Evolutionary conservation across 2,797 vertebrate species (phyloP).

Genomic region (Podarcis siculus): DNA sequence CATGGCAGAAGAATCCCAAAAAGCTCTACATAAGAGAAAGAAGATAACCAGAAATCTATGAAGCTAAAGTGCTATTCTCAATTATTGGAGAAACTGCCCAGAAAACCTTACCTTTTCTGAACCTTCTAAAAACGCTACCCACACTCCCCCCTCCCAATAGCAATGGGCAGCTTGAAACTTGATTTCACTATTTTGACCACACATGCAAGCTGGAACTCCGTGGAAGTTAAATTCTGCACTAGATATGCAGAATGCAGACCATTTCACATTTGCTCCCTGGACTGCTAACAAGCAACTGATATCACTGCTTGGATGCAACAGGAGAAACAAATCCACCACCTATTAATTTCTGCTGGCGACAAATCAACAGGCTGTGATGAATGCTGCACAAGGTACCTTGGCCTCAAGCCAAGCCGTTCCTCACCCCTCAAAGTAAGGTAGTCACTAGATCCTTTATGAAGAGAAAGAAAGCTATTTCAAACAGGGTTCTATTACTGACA

Average conservation of each 20-base stretch:
- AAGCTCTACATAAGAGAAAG: no score
- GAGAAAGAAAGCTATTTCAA: background rate
- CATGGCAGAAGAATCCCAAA: background rate
- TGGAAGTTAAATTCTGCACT: background rate
- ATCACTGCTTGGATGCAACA: conserved; percentile 49
- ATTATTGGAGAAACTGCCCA: background rate
- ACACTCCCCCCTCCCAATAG: background rate
- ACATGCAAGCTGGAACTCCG: background rate
- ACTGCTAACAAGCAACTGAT: conserved; percentile 51
- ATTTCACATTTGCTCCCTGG: conserved; percentile 43
- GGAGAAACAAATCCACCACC: conserved; percentile 52
- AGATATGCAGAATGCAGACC: background rate
- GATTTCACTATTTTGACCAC: background rate
- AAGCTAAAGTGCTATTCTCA: background rate
- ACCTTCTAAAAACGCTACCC: background rate
- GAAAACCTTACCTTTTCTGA: background rate
- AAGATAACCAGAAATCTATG: background rate
- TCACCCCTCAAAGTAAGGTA: conserved; percentile 3
- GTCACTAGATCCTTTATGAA: conserved; percentile 8
- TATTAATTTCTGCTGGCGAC: conserved; percentile 61
- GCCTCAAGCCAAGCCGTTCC: conserved; percentile 14
- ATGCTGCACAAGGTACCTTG: conserved; percentile 43
- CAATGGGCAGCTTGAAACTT: background rate
- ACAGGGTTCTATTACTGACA: background rate
- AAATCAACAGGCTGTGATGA: conserved; percentile 54